Conservation (phyloP, 2,888 invertebrate genomes). For the Lochmaea crataegi region DNA sequence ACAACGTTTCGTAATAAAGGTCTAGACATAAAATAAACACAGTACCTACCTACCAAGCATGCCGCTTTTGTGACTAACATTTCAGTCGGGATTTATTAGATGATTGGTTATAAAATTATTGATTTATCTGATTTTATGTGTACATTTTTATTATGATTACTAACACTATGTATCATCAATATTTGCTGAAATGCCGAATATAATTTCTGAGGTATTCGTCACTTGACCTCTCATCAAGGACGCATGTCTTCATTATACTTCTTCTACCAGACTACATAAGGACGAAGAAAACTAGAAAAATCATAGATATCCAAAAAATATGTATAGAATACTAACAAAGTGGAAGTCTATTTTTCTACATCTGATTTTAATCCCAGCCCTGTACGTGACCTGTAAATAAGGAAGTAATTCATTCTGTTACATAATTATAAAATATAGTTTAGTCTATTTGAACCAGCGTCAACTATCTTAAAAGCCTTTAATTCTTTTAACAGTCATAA, state of each 20-base stretch:
- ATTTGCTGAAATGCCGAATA: not conserved
- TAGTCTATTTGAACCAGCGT: conserved; percentile 5
- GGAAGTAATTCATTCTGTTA: conserved; percentile 14
- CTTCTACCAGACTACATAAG: too few species aligned
- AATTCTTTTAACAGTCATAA: conserved; percentile 12
- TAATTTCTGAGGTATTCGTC: not conserved
- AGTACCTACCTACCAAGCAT: too few species aligned
- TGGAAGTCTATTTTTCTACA: not conserved
- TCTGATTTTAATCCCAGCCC: not conserved
- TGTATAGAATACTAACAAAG: too few species aligned
- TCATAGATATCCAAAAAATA: too few species aligned
- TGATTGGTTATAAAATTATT: not conserved
- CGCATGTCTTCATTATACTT: too few species aligned
- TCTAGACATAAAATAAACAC: too few species aligned
- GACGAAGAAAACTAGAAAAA: too few species aligned
- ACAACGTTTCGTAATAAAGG: too few species aligned
- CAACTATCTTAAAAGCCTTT: conserved; percentile 17
- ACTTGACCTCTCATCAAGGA: not conserved
- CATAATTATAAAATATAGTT: conserved; percentile 10
- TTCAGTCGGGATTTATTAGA: too few species aligned
- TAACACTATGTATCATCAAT: not conserved
- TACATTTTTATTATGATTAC: not conserved
- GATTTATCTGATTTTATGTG: not conserved
- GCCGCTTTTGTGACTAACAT: too few species aligned
- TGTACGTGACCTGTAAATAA: not conserved